phyloP scores from a whole-genome alignment of 53 echinoderm and acorn worm genomes.

The Temnopleurus reevesii region DNA sequence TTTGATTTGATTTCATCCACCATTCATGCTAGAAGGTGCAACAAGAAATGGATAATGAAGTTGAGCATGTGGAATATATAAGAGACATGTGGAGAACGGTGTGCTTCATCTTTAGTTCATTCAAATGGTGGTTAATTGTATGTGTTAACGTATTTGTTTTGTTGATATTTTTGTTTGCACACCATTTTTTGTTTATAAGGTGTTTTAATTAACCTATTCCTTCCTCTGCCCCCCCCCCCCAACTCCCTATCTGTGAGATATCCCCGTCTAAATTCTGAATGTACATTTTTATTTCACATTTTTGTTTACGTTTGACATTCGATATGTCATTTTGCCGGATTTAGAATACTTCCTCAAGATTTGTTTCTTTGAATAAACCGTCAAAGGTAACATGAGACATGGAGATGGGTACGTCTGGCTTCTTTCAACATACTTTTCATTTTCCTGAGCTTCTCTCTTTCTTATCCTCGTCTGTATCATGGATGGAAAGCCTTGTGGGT shows the following conservation, averaged over 20 bases:
- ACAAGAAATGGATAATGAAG: neutral
- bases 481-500: conserved; percentile 42
- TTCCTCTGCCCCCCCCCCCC: neutral
- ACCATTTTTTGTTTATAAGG: neutral
- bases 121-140: neutral
- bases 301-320: neutral
- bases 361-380: conserved; percentile 5
- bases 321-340: conserved; percentile 7
- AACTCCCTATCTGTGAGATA: neutral
- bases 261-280: too few relatives aligned
- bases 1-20: neutral
- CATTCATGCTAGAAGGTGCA: neutral
- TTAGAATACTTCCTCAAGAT: neutral
- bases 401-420: conserved; percentile 15
- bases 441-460: neutral
- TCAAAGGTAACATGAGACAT: neutral
- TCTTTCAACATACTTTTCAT: neutral
- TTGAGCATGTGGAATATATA: too few relatives aligned
- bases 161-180: neutral
- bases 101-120: neutral
- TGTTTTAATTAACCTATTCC: neutral
- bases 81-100: too few relatives aligned
- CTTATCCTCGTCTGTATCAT: conserved; percentile 1
- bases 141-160: neutral
- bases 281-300: neutral